Evolutionary conservation across 1,140 invertebrate species (phyloP), one percentile per base, ranked within the genome.

Genomic region (Diploscapter pachys): DNA sequence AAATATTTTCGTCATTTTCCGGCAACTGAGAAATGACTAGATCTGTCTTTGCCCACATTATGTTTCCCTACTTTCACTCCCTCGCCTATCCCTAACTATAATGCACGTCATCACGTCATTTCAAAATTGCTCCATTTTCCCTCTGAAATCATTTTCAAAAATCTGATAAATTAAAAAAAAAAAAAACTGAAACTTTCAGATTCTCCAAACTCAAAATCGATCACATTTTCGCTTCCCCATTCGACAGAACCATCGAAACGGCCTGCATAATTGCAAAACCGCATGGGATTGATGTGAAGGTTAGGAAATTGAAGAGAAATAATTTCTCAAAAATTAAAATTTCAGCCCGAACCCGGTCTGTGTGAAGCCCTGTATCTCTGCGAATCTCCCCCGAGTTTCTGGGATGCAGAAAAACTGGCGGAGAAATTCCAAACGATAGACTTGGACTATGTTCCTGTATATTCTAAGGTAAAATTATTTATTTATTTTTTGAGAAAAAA

Each of bases 231-330:
- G 78, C 77, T 11, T 84, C 82, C 2, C 82, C 82, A 52, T 83
- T 86, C 59, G 84, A 85, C 69, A 63, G 82, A 73, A 83, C 82
- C 11, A 70, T 83, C 5, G 83, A 83, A 66, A 83, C 82, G 9
- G 81, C 80, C 3, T 78, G 77, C 2, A 54, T 54, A 49, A 67
- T 85, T 9, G 57, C 82, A 4, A 73, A 64, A 4, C 49, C 68
- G 9, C 73, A 74, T 57, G 51, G 73, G 52, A 84, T 79, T 70
- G 63, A 56, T 51, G 73, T 74, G 4, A 74, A 74, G 57, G 66
- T 68, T 31, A 31, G 31, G 31, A 31, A 31, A 1, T 9, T 59
- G 31, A 59, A 59, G 57, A 13, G 9, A 65, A 50, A 9, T 65
- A 31, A 65, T 65, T 13, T 65, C 63, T 8, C 13, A 31, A 8